Evolutionary conservation across 2,888 invertebrate genomes (phyloP).

Genomic region (Ennomos quercinarius): DNA sequence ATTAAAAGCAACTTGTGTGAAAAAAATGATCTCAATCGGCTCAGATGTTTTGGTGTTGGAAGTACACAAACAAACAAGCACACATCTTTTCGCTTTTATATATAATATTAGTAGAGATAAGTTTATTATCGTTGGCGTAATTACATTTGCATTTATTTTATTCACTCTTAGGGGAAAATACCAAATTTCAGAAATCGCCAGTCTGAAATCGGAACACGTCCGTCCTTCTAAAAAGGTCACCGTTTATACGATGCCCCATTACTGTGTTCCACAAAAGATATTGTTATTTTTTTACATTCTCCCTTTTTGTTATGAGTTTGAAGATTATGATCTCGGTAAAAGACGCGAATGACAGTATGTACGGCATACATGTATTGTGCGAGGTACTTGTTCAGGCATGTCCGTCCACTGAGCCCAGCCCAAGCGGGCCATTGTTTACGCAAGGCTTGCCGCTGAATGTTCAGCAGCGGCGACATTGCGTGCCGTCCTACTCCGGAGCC

Average conservation of each 20-base stretch:
- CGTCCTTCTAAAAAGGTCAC: conserved; percentile 54
- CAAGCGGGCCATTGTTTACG: conserved; percentile 54
- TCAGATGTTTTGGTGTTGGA: too few species aligned
- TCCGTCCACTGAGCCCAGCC: conserved; percentile 46
- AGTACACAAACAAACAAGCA: too few species aligned
- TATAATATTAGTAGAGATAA: too few species aligned
- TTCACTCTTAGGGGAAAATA: conserved; percentile 12
- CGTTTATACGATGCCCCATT: conserved; percentile 36
- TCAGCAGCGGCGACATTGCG: conserved; percentile 49
- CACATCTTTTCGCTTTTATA: too few species aligned
- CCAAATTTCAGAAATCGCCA: conserved; percentile 13
- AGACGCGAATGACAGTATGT: conserved; percentile 28
- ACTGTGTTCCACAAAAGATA: conserved; percentile 42
- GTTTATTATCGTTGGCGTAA: too few species aligned
- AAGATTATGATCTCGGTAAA: conserved; percentile 26
- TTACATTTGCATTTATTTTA: not conserved
- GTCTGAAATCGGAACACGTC: conserved; percentile 55
- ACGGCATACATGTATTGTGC: conserved; percentile 39
- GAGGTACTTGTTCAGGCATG: conserved; percentile 40
- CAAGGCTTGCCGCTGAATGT: conserved; percentile 51
- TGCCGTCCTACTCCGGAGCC: conserved; percentile 46
- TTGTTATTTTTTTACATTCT: conserved; percentile 27
- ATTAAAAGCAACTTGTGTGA: too few species aligned
- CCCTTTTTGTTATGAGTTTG: conserved; percentile 17
- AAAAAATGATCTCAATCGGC: too few species aligned